Evolutionary conservation across 2,113 vertebrate genomes (phyloP), one percentile per base, ranked within the genome.

Genomic region (Trochalopteron elliotii): DNA sequence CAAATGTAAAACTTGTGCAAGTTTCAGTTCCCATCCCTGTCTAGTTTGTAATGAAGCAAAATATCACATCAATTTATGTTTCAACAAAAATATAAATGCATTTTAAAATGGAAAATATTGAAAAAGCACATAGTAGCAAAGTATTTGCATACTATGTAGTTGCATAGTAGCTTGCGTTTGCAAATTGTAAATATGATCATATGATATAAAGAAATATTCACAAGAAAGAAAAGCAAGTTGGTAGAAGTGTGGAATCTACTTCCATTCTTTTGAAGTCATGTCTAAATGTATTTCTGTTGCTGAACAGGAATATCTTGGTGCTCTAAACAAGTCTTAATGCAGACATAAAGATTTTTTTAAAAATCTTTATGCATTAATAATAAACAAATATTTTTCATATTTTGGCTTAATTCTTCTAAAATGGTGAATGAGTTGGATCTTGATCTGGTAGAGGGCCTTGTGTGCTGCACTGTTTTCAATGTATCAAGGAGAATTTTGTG

Each of bases 11-110:
- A 6, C 67, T 80, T 93, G 81, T 93, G 55, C 30, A 95, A 84
- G 81, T 95, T 96, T 93, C 63, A 64, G 17, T 87, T 70, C 52
- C 47, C 25, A 25, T 56, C 18, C 57, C 18, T 74, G 56, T 39
- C 61, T 93, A 40, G 12, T 79, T 90, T 84, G 39, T 82, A 95
- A 95, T 64, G 27, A 79, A 90, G 47, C 76, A 83, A 96, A 94
- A 94, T 80, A 87, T 57, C 76, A 90, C 7, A 87, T n/a, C 20
- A 61, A 65, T 72, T 85, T 88, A 53, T 60, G 56, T 35, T 89
- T 67, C 53, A 72, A 42, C 35, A 90, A 10, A 84, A 92, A 60
- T 31, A 74, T 42, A 75, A 82, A 83, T 50, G 4, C 14, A 60
- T 61, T 64, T 28, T 59, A 57, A 68, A 35, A 77, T 7, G 6